Conservation (phyloP, 2,113 vertebrate species). For the Artemisiospiza belli region DNA sequence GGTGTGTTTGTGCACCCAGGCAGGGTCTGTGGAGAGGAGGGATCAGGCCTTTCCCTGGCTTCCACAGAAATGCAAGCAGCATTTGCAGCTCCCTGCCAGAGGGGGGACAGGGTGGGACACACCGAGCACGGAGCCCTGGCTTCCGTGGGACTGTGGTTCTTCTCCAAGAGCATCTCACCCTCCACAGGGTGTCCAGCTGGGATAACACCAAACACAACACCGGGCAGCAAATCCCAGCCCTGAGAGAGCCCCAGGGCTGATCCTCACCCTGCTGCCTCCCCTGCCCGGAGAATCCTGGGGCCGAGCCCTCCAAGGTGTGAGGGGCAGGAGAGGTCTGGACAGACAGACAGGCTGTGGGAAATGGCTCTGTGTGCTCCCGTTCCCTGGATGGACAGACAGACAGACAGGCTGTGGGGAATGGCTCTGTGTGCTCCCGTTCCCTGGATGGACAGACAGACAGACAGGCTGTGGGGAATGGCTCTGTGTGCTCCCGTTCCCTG, state of each 20-base stretch:
- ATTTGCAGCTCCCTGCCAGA: neutral
- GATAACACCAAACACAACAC: neutral
- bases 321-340: neutral
- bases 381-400: no score
- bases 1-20: neutral
- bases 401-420: rapidly evolving
- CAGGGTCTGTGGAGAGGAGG: neutral
- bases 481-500: no score
- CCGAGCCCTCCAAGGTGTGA: neutral
- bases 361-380: neutral
- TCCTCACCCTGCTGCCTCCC: neutral
- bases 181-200: neutral
- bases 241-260: neutral
- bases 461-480: rapidly evolving
- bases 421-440: neutral
- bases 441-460: no score
- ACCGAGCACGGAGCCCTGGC: neutral
- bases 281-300: rapidly evolving
- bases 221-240: neutral
- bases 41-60: neutral
- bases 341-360: no score
- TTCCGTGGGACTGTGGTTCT: neutral
- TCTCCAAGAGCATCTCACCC: neutral
- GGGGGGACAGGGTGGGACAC: neutral
- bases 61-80: neutral